A percentile compares a stretch with the other conserved stretches of the same genome.
These are phyloP conservation scores for Cassiopea andromeda DNA, from an alignment of 30 jellyfish, hydroid and myxozoan genomes.

Conservation along the genomic window DNA sequence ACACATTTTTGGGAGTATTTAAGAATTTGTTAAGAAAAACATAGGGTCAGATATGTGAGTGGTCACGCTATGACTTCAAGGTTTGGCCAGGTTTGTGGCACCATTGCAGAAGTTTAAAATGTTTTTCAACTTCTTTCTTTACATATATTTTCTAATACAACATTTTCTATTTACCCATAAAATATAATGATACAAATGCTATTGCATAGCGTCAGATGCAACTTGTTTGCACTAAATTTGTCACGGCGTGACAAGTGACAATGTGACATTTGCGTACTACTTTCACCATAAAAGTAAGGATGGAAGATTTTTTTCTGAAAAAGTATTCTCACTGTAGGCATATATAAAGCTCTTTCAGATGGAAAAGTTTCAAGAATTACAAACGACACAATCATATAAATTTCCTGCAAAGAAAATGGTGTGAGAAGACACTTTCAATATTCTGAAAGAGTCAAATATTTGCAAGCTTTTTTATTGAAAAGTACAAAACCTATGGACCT, in stretches of 20 bases:
- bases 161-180: background rate
- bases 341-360: background rate
- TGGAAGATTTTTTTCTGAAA: background rate
- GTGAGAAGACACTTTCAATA: background rate
- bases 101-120: too few species aligned
- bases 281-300: background rate
- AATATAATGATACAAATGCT: background rate
- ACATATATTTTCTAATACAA: too few species aligned
- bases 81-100: too few species aligned
- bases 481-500: too few species aligned
- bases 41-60: too few species aligned
- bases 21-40: too few species aligned
- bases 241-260: background rate
- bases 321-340: background rate
- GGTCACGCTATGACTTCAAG: too few species aligned
- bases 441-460: background rate
- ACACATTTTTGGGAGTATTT: too few species aligned
- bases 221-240: background rate
- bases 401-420: background rate
- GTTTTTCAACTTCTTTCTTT: too few species aligned
- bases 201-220: background rate
- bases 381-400: background rate
- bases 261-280: background rate
- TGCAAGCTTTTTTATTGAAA: background rate
- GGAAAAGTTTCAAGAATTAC: background rate